phyloP scores from a whole-genome alignment of 2,113 vertebrate genomes.

The Polypterus bichir region DNA sequence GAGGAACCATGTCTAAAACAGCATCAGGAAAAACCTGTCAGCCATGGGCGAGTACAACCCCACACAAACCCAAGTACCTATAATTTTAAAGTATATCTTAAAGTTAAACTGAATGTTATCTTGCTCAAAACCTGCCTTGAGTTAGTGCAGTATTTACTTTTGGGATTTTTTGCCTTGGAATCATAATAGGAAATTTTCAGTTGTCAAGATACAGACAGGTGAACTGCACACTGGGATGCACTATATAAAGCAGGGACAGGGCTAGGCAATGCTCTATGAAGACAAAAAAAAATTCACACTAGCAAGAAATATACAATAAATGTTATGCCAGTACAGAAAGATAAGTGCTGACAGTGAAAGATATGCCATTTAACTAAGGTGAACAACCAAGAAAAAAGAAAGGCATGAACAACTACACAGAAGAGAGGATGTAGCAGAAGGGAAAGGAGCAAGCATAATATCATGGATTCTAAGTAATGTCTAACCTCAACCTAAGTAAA shows the following conservation, averaged over 20 bases:
- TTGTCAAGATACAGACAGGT: background rate
- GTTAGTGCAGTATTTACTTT: background rate
- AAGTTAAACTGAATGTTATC: background rate
- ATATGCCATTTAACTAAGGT: too few species aligned
- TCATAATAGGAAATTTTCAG: background rate
- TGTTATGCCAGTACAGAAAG: too few species aligned
- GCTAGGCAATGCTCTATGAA: too few species aligned
- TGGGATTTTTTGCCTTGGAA: background rate
- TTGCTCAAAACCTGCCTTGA: background rate
- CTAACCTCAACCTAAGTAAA: too few species aligned
- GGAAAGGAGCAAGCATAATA: too few species aligned
- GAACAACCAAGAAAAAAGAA: too few species aligned
- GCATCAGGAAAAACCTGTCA: slow-evolving; percentile 41
- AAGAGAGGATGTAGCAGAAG: too few species aligned
- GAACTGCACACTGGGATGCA: background rate
- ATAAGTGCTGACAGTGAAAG: too few species aligned
- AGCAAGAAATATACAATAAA: too few species aligned
- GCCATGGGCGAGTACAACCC: slow-evolving; percentile 32
- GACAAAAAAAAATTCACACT: too few species aligned
- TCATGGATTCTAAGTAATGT: too few species aligned
- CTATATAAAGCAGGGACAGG: background rate
- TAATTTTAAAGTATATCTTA: background rate
- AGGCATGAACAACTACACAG: too few species aligned
- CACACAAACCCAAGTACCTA: slow-evolving; percentile 46
- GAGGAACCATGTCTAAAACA: slow-evolving; percentile 46